Conservation (phyloP, 2,888 invertebrate species). For the Nomada hirtipes region DNA sequence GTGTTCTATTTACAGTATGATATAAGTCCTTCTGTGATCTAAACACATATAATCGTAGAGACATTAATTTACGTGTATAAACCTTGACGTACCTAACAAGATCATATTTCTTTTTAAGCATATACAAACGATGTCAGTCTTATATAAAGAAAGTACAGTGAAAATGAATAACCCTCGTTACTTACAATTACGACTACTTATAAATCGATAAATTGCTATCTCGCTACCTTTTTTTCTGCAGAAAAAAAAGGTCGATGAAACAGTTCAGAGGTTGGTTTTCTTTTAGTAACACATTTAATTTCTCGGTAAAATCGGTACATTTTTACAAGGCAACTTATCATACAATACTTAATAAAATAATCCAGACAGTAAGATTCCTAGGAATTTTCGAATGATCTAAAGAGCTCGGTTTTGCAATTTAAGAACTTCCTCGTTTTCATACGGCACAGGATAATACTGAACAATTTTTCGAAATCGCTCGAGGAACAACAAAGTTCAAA, state of each 20-base stretch:
- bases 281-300: constrained; percentile 80
- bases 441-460: constrained; percentile 65
- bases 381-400: constrained; percentile 53
- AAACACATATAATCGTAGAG: constrained; percentile 68
- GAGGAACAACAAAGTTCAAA: constrained; percentile 12
- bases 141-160: constrained; percentile 74
- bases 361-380: constrained; percentile 68
- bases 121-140: constrained; percentile 75
- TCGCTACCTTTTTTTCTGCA: constrained; percentile 49
- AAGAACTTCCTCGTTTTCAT: constrained; percentile 59
- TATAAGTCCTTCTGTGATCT: constrained; percentile 68
- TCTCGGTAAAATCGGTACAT: constrained; percentile 80
- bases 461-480: constrained; percentile 44
- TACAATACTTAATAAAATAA: constrained; percentile 77
- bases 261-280: constrained; percentile 68
- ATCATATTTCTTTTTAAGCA: constrained; percentile 66
- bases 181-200: constrained; percentile 69
- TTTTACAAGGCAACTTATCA: constrained; percentile 81
- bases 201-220: constrained; percentile 59
- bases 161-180: constrained; percentile 70
- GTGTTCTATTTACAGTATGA: constrained; percentile 72
- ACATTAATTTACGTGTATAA: constrained; percentile 73
- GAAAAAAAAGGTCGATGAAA: constrained; percentile 65
- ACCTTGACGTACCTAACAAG: constrained; percentile 67
- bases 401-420: constrained; percentile 59